A percentile compares a stretch with the other conserved stretches of the same genome.
Conservation (phyloP, 1,140 invertebrate genomes). For the Leptopilina boulardi region DNA sequence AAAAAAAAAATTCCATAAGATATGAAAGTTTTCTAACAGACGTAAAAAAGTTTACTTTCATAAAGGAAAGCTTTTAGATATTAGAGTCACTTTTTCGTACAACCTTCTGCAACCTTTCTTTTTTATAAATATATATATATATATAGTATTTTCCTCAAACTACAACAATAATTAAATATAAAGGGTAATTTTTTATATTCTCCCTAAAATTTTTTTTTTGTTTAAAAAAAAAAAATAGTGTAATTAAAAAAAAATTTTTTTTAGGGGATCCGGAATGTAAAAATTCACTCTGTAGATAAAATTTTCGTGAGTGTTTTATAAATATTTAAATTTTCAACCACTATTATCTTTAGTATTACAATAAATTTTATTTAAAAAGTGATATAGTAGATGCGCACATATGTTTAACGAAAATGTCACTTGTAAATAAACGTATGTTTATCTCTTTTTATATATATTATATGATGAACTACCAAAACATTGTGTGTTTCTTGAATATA, state of each 20-base stretch:
- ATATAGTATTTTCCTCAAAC: no score
- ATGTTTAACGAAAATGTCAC: neutral
- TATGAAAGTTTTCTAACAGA: slow-evolving; percentile 14
- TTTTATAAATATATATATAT: no score
- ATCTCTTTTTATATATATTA: slow-evolving; percentile 5
- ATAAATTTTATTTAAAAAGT: neutral
- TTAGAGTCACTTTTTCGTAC: neutral
- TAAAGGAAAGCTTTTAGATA: slow-evolving; percentile 12
- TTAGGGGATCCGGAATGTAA: no score
- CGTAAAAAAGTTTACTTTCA: neutral
- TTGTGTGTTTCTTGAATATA: neutral
- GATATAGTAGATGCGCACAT: neutral
- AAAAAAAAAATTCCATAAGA: neutral
- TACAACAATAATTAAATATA: no score
- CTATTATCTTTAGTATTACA: neutral
- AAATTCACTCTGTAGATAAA: no score
- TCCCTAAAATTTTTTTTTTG: no score
- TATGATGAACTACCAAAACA: neutral
- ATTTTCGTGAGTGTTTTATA: no score
- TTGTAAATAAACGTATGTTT: neutral
- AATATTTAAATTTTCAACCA: neutral
- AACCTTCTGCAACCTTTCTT: neutral
- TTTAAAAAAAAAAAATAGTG: no score
- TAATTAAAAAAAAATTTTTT: no score
- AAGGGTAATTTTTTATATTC: no score